Conservation (phyloP, 2,888 invertebrate genomes). For the Ochropleura leucogaster region DNA sequence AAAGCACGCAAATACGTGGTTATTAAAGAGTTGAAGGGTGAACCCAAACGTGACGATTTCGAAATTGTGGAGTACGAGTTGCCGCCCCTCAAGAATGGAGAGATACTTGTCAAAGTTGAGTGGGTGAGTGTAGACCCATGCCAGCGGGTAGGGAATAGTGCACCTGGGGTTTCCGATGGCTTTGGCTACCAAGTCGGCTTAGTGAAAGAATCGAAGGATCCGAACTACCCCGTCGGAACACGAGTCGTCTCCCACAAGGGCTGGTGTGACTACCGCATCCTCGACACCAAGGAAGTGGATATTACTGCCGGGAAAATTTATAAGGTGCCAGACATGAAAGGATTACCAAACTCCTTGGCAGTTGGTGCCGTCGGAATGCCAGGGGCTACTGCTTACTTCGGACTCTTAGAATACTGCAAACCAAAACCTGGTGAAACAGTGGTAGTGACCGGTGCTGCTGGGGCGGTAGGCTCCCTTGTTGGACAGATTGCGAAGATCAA, state of each 20-base stretch:
- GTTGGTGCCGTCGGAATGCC: no score
- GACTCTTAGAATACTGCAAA: no score
- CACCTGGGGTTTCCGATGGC: slow-evolving; percentile 73
- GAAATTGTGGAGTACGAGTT: slow-evolving; percentile 91
- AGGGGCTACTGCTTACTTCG: no score
- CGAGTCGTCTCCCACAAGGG: slow-evolving; percentile 89
- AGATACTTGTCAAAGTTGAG: slow-evolving; percentile 69
- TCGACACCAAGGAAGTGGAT: slow-evolving; percentile 51
- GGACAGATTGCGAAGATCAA: no score
- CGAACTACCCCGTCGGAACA: slow-evolving; percentile 91
- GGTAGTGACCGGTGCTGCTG: no score
- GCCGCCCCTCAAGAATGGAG: slow-evolving; percentile 73
- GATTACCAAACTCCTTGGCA: no score
- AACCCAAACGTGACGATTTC: slow-evolving; percentile 83
- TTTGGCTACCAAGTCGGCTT: slow-evolving; percentile 73
- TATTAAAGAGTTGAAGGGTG: no score
- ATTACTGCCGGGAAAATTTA: slow-evolving; percentile 64
- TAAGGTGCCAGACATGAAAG: slow-evolving; percentile 28
- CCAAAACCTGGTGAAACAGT: no score
- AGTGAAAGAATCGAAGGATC: slow-evolving; percentile 91
- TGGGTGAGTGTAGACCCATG: slow-evolving; percentile 75
- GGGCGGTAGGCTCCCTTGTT: no score
- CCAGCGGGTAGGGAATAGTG: slow-evolving; percentile 61
- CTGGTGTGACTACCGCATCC: slow-evolving; percentile 65
- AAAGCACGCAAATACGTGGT: slow-evolving; percentile 70